Conservation (phyloP, 2,113 vertebrate species). For the Colossoma macropomum region DNA sequence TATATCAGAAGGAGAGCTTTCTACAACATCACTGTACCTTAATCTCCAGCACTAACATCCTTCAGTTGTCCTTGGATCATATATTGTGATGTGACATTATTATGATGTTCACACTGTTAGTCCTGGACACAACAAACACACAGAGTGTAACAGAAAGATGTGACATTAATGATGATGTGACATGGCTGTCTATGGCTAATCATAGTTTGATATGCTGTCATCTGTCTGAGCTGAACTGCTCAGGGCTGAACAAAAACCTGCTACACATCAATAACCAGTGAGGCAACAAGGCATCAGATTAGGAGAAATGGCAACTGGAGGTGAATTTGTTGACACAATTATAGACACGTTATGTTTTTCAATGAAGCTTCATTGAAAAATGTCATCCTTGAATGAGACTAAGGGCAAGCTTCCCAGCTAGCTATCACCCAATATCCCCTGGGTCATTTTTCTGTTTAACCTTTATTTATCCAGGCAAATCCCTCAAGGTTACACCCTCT, state of each 20-base stretch:
- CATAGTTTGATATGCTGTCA: background rate
- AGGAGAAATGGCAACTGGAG: background rate
- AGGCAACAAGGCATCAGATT: constrained; percentile 6
- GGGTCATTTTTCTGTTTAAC: background rate
- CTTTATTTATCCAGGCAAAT: background rate
- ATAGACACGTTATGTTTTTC: constrained; percentile 11
- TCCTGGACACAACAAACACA: background rate
- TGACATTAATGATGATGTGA: background rate
- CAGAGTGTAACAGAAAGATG: background rate
- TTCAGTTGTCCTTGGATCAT: too few relatives aligned
- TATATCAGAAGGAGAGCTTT: too few relatives aligned
- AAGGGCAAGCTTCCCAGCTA: background rate
- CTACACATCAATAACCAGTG: constrained; percentile 17
- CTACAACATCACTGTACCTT: too few relatives aligned
- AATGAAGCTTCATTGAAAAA: background rate
- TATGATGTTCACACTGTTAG: too few relatives aligned
- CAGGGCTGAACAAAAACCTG: background rate
- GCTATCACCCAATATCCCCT: background rate
- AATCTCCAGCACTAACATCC: too few relatives aligned
- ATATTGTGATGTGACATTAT: too few relatives aligned
- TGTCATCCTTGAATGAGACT: background rate
- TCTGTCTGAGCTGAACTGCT: background rate
- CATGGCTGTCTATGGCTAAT: background rate
- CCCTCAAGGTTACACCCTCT: background rate
- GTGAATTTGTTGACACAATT: background rate